Evolutionary conservation across 92 coral and sea anemone genomes (phyloP).

Genomic region (Siderastrea radians): DNA sequence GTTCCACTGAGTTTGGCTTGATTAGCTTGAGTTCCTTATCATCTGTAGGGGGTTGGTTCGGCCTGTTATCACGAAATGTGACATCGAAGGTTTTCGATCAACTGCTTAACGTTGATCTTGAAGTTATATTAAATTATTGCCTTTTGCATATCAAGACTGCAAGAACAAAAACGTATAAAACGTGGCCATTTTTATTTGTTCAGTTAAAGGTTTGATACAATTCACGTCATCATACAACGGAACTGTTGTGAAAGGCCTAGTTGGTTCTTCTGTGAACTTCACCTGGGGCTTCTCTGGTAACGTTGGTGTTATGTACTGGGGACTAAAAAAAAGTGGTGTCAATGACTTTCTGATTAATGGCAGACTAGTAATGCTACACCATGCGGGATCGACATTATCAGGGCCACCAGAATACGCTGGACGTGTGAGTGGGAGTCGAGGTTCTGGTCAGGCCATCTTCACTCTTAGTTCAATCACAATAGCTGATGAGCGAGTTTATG

Average conservation of each 20-base stretch:
- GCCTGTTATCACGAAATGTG: too few species aligned
- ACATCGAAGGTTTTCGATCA: too few species aligned
- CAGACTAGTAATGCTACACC: background rate
- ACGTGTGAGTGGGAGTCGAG: conserved; percentile 12
- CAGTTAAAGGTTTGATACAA: background rate
- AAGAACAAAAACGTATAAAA: too few species aligned
- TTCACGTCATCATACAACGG: background rate
- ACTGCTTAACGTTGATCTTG: too few species aligned
- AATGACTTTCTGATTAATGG: background rate
- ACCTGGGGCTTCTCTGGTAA: background rate
- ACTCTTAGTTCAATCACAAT: background rate
- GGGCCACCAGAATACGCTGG: background rate
- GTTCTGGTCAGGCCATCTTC: background rate
- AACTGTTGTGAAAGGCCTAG: background rate
- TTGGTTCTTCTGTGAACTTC: background rate
- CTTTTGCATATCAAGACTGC: too few species aligned
- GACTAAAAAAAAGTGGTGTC: background rate
- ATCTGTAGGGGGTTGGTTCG: too few species aligned
- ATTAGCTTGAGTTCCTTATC: too few species aligned
- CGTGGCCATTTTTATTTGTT: too few species aligned
- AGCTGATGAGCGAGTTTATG: background rate
- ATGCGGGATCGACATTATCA: background rate
- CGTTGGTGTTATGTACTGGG: background rate
- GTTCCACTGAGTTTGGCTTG: too few species aligned
- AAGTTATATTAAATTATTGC: too few species aligned